These are phyloP conservation scores for Athene noctua DNA, from an alignment of 2,113 vertebrate species.

Conservation along the genomic window DNA sequence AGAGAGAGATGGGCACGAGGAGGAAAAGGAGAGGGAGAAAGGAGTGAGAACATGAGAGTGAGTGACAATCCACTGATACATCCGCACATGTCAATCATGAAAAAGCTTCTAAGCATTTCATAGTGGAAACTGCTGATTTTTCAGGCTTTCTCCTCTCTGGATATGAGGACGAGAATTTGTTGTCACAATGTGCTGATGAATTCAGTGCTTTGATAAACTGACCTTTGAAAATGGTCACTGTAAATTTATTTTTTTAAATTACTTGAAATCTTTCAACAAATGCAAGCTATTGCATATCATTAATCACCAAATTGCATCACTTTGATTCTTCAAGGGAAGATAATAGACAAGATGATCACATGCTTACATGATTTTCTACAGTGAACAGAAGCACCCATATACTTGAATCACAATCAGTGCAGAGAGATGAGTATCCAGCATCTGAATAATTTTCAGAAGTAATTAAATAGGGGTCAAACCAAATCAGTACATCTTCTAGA, in stretches of 20 bases:
- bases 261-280: neutral
- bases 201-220: neutral
- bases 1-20: neutral
- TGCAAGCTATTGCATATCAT: neutral
- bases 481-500: neutral
- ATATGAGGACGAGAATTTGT: neutral
- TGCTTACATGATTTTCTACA: neutral
- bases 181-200: neutral
- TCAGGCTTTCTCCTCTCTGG: neutral
- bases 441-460: neutral
- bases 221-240: neutral
- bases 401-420: neutral
- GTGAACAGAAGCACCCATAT: neutral
- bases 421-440: neutral
- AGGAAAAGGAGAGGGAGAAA: neutral
- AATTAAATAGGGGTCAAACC: neutral
- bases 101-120: neutral
- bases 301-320: accelerated
- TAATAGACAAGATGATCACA: neutral
- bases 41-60: neutral
- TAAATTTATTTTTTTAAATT: neutral
- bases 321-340: neutral
- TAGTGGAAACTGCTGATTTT: neutral
- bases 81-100: accelerated
- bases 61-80: neutral